phyloP scores from a whole-genome alignment of 2,888 invertebrate genomes.

The Neoscelio sp. region DNA sequence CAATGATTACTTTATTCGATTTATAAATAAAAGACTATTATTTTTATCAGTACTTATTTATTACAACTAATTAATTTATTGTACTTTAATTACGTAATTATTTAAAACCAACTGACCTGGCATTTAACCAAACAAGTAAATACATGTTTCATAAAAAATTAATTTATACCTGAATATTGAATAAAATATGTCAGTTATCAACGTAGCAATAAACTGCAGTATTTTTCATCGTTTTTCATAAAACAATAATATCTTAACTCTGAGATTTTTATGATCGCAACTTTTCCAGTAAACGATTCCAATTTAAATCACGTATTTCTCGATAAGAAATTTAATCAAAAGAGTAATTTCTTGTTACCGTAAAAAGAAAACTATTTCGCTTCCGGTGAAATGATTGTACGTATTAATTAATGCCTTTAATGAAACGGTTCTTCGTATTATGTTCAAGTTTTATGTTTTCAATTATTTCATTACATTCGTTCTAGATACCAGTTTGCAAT shows the following conservation, averaged over 20 bases:
- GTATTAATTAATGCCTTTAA: conserved; percentile 18
- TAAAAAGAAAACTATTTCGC: conserved; percentile 6
- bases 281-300: not conserved
- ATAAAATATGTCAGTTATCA: too few relatives aligned
- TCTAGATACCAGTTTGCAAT: not conserved
- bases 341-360: conserved; percentile 18
- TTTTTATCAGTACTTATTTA: too few relatives aligned
- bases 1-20: too few relatives aligned
- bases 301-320: conserved; percentile 30
- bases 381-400: conserved; percentile 15
- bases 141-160: not conserved
- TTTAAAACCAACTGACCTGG: not conserved
- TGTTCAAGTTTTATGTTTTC: too few relatives aligned
- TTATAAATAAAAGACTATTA: conserved; percentile 18
- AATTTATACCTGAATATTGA: too few relatives aligned
- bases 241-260: not conserved
- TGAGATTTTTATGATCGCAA: not conserved
- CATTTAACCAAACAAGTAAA: conserved; percentile 2
- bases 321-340: conserved; percentile 28
- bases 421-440: too few relatives aligned
- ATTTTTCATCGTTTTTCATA: not conserved
- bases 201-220: too few relatives aligned
- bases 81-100: too few relatives aligned
- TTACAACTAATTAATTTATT: too few relatives aligned
- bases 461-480: not conserved